Percentiles rank a stretch among this genome's conserved stretches.
These are phyloP conservation scores for Trachelus troglodyta DNA, from an alignment of 2,888 invertebrate genomes.

Conservation along the genomic window DNA sequence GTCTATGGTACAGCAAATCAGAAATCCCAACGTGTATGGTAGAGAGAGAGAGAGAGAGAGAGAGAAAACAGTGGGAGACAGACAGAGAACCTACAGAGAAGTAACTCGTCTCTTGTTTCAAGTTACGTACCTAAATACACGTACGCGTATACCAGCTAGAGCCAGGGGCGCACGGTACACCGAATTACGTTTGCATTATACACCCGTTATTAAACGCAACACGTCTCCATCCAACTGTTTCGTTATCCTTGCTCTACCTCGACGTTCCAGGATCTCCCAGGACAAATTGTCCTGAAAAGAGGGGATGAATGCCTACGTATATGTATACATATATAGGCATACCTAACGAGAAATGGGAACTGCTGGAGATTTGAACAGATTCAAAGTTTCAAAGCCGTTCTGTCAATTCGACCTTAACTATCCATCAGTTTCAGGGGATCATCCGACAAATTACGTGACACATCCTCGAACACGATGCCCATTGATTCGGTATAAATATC, in stretches of 20 bases:
- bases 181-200: conserved; percentile 7
- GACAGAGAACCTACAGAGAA: background rate
- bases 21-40: conserved; percentile 3
- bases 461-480: background rate
- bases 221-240: conserved; percentile 6
- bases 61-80: conserved; percentile 13
- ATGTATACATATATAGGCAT: background rate
- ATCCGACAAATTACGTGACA: background rate
- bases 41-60: conserved; percentile 3
- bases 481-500: background rate
- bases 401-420: background rate
- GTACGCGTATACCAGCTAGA: background rate
- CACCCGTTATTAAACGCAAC: conserved; percentile 2
- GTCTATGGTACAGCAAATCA: background rate
- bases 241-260: background rate
- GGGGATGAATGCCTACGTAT: background rate
- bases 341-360: background rate
- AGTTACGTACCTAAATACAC: background rate
- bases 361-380: background rate
- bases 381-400: background rate
- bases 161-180: background rate
- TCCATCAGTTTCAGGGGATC: background rate
- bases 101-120: background rate
- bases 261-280: background rate
- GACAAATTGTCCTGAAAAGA: background rate